phyloP scores from a whole-genome alignment of 2,113 vertebrate genomes.

The Tretioscincus oriximinensis region DNA sequence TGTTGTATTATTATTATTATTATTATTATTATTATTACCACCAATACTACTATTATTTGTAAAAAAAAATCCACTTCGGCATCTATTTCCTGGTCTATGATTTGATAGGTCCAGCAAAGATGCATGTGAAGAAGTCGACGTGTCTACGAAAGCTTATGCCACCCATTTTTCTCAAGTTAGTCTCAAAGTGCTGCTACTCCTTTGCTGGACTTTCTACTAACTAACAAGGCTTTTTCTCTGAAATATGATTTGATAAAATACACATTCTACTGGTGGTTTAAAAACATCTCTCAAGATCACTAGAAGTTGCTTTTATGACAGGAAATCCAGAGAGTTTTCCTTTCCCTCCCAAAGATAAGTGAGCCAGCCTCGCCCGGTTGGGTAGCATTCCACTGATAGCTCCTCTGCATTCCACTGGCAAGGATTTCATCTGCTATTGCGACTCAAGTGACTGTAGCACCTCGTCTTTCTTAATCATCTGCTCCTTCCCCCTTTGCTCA shows the following conservation, averaged over 20 bases:
- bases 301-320: background rate
- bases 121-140: too few relatives aligned
- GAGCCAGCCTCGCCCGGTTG: background rate
- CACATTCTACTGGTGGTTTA: background rate
- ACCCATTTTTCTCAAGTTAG: too few relatives aligned
- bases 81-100: background rate
- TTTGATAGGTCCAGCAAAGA: too few relatives aligned
- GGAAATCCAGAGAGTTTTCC: background rate
- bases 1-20: too few relatives aligned
- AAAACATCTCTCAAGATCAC: background rate
- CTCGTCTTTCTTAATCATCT: background rate
- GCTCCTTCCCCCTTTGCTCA: background rate
- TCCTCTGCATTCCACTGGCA: constrained; percentile 1
- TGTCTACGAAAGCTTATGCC: too few relatives aligned
- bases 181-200: too few relatives aligned
- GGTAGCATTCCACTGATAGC: constrained; percentile 26
- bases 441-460: background rate
- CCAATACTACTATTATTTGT: too few relatives aligned
- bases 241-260: background rate
- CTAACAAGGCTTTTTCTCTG: too few relatives aligned
- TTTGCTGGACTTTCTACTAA: too few relatives aligned
- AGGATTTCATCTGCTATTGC: constrained; percentile 21
- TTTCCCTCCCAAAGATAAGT: background rate
- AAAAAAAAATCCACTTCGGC: too few relatives aligned
- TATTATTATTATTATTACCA: too few relatives aligned